phyloP scores from a whole-genome alignment of 2,797 vertebrate genomes.

The Crax fasciolata region DNA sequence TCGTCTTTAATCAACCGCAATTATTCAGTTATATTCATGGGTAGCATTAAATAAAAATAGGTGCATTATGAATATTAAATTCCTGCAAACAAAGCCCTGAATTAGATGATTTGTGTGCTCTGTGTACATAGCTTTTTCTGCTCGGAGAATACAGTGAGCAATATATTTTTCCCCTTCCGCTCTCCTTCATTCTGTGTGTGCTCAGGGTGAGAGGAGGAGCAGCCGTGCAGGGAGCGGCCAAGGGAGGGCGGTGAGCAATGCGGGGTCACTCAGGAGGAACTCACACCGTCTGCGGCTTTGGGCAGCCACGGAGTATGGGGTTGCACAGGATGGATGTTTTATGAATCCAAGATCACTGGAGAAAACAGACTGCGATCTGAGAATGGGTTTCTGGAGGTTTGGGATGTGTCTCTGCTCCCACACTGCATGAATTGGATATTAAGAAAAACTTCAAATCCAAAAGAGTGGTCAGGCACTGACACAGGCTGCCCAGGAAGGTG shows the following conservation, averaged over 20 bases:
- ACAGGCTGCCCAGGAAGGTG: no score
- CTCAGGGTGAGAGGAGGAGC: background rate
- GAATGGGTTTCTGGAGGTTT: background rate
- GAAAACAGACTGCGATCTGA: background rate
- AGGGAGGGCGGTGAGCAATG: background rate
- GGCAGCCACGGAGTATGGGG: rapidly evolving
- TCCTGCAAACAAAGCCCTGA: slow-evolving; percentile 62
- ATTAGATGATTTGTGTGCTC: slow-evolving; percentile 69
- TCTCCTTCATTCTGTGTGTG: background rate
- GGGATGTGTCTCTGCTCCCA: background rate
- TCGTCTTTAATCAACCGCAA: slow-evolving; percentile 77
- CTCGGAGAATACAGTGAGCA: background rate
- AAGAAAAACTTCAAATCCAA: no score
- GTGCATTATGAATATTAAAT: slow-evolving; percentile 72
- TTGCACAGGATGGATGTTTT: background rate
- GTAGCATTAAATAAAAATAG: slow-evolving; percentile 77
- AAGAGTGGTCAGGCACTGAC: no score
- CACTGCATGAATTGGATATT: no score
- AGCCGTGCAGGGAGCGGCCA: background rate
- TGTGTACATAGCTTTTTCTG: background rate
- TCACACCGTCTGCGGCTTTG: rapidly evolving
- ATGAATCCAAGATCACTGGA: background rate
- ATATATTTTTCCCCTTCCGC: background rate
- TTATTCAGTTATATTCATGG: slow-evolving; percentile 78
- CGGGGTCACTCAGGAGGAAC: rapidly evolving